A percentile compares a stretch with the other conserved stretches of the same genome.
These are phyloP conservation scores for Hydropsyche betteni DNA, from an alignment of 2,888 invertebrate genomes.

Conservation along the genomic window DNA sequence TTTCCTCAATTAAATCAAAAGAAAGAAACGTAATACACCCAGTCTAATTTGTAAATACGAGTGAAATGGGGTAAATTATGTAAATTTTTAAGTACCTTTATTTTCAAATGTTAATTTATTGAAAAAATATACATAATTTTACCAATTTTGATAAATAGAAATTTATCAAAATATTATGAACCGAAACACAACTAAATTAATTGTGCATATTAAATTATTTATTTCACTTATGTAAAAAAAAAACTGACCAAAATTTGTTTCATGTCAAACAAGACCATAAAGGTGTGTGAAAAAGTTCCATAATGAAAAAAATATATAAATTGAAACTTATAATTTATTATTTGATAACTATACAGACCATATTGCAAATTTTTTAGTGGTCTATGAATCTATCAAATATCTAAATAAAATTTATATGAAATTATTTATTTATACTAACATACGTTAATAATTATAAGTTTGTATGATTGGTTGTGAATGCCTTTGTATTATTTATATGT, in stretches of 20 bases:
- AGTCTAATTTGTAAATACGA: slow-evolving; percentile 1
- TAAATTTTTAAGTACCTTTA: neutral
- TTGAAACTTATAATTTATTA: neutral
- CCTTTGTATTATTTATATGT: slow-evolving; percentile 14
- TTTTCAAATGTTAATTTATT: too few species aligned
- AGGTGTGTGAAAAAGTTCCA: too few species aligned
- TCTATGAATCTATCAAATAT: neutral
- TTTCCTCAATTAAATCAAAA: slow-evolving; percentile 77
- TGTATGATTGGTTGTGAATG: slow-evolving; percentile 12
- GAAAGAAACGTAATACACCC: slow-evolving; percentile 61
- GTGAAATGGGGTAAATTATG: neutral
- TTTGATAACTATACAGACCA: neutral
- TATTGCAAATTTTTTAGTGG: too few species aligned
- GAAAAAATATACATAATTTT: too few species aligned
- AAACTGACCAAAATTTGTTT: too few species aligned
- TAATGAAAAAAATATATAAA: neutral
- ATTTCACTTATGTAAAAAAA: too few species aligned
- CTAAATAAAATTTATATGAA: neutral
- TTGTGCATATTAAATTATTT: too few species aligned
- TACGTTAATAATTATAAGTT: neutral
- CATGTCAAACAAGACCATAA: neutral
- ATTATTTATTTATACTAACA: slow-evolving; percentile 38
- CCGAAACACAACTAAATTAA: too few species aligned
- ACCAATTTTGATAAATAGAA: too few species aligned
- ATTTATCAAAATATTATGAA: too few species aligned